Conservation (phyloP, 1,140 invertebrate species). For the Drosophila eugracilis region DNA sequence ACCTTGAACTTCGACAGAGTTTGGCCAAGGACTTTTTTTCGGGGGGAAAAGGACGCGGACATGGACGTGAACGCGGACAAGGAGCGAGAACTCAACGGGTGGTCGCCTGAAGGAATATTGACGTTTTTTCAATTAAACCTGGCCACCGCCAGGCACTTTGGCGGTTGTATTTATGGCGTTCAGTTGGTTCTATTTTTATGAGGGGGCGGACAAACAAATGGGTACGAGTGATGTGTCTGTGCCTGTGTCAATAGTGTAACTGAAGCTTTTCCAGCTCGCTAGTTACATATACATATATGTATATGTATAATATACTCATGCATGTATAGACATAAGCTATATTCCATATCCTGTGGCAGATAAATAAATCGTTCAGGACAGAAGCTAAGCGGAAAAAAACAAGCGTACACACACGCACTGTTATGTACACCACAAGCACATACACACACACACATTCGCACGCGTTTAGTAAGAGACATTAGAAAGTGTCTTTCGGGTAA, state of each 20-base stretch:
- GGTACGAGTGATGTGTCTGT: constrained; percentile 23
- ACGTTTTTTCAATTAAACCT: constrained; percentile 52
- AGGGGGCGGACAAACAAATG: constrained; percentile 14
- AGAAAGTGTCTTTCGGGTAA: constrained; percentile 28
- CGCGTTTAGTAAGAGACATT: constrained; percentile 24
- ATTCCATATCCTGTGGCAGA: constrained; percentile 22
- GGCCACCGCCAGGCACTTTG: constrained; percentile 11
- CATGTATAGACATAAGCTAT: background rate
- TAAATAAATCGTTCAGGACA: constrained; percentile 43
- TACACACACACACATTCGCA: constrained; percentile 7
- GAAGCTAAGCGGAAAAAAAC: constrained; percentile 42
- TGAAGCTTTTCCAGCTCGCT: constrained; percentile 39
- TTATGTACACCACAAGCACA: constrained; percentile 11
- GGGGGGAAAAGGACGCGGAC: too few relatives aligned
- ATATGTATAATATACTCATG: background rate
- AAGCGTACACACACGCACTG: constrained; percentile 34
- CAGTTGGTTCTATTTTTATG: constrained; percentile 39
- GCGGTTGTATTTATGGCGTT: constrained; percentile 34
- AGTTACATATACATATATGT: constrained; percentile 17
- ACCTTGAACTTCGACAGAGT: constrained; percentile 43
- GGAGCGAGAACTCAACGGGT: constrained; percentile 25
- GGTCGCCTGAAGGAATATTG: constrained; percentile 34
- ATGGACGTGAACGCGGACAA: background rate
- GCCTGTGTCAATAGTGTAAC: constrained; percentile 67
- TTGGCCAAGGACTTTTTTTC: constrained; percentile 36